A percentile compares a stretch with the other conserved stretches of the same genome.
These are phyloP conservation scores for Furcifer pardalis DNA, from an alignment of 2,797 vertebrate genomes.

Conservation along the genomic window DNA sequence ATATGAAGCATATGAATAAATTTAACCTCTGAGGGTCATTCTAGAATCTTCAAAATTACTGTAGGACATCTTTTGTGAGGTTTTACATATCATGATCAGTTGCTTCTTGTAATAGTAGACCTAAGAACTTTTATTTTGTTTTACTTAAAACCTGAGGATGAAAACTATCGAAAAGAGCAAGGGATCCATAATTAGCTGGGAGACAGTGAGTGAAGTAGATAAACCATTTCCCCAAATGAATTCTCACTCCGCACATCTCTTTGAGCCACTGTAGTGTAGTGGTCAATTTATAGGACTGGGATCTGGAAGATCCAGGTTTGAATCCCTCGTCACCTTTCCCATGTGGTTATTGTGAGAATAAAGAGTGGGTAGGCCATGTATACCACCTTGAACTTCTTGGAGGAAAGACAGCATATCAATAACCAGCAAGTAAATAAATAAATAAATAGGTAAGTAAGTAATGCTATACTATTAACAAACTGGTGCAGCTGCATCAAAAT, in stretches of 20 bases:
- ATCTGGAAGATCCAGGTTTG: too few relatives aligned
- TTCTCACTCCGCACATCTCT: not conserved
- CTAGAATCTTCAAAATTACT: constrained; percentile 1
- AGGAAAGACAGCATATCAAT: not conserved
- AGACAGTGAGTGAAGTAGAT: too few relatives aligned
- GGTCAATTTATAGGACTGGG: too few relatives aligned
- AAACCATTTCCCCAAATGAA: not conserved
- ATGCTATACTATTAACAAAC: too few relatives aligned
- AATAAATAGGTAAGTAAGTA: too few relatives aligned
- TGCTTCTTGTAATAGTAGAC: constrained; percentile 3
- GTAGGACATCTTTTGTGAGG: not conserved
- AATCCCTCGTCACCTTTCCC: too few relatives aligned
- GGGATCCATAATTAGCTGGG: not conserved
- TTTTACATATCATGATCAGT: not conserved
- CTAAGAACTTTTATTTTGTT: not conserved
- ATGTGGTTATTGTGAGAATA: too few relatives aligned
- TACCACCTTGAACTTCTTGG: not conserved
- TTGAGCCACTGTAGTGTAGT: too few relatives aligned
- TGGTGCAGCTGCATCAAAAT: not conserved
- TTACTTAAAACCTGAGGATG: not conserved
- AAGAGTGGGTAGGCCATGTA: too few relatives aligned
- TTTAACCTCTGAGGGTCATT: constrained; percentile 17
- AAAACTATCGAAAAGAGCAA: not conserved
- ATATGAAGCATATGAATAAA: constrained; percentile 8
- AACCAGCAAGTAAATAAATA: too few relatives aligned